These are phyloP conservation scores for Reticulitermes lucifugus DNA, from an alignment of 2,888 invertebrate species.

Conservation along the genomic window DNA sequence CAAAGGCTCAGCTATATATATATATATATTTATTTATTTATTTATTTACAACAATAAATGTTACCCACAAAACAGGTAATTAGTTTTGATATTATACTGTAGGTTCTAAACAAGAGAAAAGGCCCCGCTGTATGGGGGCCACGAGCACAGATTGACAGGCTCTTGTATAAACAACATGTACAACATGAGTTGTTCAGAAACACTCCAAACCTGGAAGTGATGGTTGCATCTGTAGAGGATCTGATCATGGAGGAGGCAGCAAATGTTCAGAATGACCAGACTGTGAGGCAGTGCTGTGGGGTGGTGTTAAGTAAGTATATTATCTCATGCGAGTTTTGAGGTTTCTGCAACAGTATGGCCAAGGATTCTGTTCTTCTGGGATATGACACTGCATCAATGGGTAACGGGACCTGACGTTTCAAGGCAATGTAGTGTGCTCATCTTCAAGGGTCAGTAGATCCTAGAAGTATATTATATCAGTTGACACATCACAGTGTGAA, in stretches of 20 bases:
- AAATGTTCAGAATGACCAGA: slow-evolving; percentile 22
- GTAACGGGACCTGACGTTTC: too few relatives aligned
- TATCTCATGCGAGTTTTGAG: too few relatives aligned
- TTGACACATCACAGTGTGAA: too few relatives aligned
- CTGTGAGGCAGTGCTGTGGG: slow-evolving; percentile 64
- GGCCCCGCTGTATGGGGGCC: slow-evolving; percentile 93
- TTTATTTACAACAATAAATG: too few relatives aligned
- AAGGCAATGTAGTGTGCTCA: too few relatives aligned
- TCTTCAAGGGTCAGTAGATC: too few relatives aligned
- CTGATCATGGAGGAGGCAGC: slow-evolving; percentile 68
- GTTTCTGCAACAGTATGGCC: too few relatives aligned
- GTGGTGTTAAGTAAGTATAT: slow-evolving; percentile 65
- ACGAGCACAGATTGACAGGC: slow-evolving; percentile 88
- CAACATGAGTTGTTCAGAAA: slow-evolving; percentile 75
- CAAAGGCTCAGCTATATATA: too few relatives aligned
- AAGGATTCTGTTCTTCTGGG: too few relatives aligned
- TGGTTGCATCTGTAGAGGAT: slow-evolving; percentile 83
- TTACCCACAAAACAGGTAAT: too few relatives aligned
- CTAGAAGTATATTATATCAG: neutral
- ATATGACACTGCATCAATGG: too few relatives aligned
- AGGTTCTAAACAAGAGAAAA: slow-evolving; percentile 80
- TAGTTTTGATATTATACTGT: neutral
- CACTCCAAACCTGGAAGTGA: slow-evolving; percentile 75
- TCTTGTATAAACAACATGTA: slow-evolving; percentile 80
- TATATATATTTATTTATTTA: too few relatives aligned